Evolutionary conservation across 2,888 invertebrate genomes (phyloP), one percentile per base, ranked within the genome.

Genomic region (Eulithis testata): DNA sequence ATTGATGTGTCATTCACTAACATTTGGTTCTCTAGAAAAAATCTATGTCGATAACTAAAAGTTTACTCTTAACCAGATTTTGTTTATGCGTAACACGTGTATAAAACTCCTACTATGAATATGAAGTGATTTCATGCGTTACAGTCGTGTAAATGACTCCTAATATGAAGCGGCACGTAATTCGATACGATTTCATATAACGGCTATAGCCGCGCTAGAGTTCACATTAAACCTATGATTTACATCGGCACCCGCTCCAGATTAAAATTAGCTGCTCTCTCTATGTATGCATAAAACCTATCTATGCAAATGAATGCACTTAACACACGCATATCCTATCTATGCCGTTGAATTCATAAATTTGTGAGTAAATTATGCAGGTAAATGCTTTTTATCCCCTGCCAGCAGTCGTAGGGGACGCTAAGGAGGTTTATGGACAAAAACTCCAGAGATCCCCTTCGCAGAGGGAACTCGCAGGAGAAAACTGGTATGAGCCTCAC

Each of bases 131-230:
- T 40, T 40, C 40, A 40, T 3, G 9, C 8, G 40, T 40, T 9
- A 5, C 40, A 40, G 40, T 40, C 6, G 12, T 37, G 58, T 54
- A 44, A 58, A 58, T n/a, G n/a, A 59, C 8, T 52, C 43, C 49
- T 63, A 53, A 62, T 44, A 49, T 12, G 11, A 37, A 57, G 51
- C 45, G 0, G 59, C 43, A 31, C n/a, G 47, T 58, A 58, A 62
- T 62, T 27, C 37, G 58, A 54, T 62, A 36, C 37, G 45, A 59
- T 40, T 60, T 50, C 49, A 45, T 37, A 44, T 51, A 21, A 21
- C 69, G 74, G 70, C 67, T 77, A 73, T 73, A 74, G 78, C 75
- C 69, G 75, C 72, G 77, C 69, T 75, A 69, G 69, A 76, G 77
- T 76, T 78, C 75, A 69, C 73, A 70, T 78, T 74, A 52, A 65